Conservation (phyloP, 2,797 vertebrate genomes). For the Neomorphus geoffroyi region DNA sequence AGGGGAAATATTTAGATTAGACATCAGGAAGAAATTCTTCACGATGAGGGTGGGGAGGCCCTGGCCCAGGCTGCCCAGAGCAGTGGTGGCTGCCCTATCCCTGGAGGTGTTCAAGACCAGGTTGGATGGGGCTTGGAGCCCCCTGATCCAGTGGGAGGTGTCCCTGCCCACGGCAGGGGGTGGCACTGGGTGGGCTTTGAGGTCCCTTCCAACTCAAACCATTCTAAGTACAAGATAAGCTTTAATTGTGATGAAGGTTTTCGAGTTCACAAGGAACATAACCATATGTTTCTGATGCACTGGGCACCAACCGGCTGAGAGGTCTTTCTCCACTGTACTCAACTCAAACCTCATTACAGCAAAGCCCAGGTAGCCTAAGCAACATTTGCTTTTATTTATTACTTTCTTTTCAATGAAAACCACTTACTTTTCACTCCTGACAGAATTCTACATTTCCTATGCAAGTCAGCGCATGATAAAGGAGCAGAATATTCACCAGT, state of each 20-base stretch:
- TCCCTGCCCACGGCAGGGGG: too few species aligned
- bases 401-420: not conserved
- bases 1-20: too few species aligned
- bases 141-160: too few species aligned
- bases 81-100: too few species aligned
- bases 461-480: slow-evolving; percentile 19
- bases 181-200: too few species aligned
- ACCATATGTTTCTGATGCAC: not conserved
- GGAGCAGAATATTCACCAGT: slow-evolving; percentile 43
- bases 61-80: too few species aligned
- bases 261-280: not conserved
- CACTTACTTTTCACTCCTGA: not conserved
- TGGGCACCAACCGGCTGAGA: not conserved
- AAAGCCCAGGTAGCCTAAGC: not conserved
- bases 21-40: too few species aligned
- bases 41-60: too few species aligned
- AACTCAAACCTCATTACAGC: not conserved
- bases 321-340: not conserved
- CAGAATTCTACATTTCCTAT: not conserved
- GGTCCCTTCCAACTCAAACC: too few species aligned
- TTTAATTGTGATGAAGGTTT: not conserved
- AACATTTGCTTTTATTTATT: not conserved
- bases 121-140: too few species aligned
- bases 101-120: too few species aligned
- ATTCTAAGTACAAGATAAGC: not conserved